Percentiles rank a stretch among this genome's conserved stretches.
Conservation (phyloP, 2,113 vertebrate genomes). For the Irena cyanogastra region DNA sequence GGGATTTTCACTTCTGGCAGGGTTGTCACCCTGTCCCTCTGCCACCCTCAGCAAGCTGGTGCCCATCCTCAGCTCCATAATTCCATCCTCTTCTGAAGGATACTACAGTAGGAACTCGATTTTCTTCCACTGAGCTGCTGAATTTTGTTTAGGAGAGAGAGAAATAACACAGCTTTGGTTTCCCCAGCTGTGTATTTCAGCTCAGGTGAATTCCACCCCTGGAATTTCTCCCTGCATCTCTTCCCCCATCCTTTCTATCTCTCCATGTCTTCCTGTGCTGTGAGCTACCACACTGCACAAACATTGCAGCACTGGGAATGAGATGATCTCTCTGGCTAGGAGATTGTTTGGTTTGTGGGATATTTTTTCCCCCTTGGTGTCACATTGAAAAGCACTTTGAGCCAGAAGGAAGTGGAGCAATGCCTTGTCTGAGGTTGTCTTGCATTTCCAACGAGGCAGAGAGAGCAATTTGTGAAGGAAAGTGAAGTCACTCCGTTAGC, state of each 20-base stretch:
- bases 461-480: background rate
- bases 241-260: background rate
- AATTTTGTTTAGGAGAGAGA: background rate
- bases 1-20: background rate
- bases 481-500: background rate
- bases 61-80: background rate
- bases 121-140: background rate
- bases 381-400: constrained; percentile 35
- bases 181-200: background rate
- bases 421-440: background rate
- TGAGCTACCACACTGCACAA: background rate
- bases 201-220: background rate
- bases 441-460: background rate
- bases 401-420: background rate
- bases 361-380: background rate
- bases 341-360: background rate
- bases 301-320: background rate
- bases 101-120: background rate
- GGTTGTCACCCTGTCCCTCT: background rate
- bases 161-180: background rate
- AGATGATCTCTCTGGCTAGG: background rate
- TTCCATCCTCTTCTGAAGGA: background rate
- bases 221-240: background rate
- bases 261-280: background rate
- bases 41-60: background rate